Percentiles rank a stretch among this genome's conserved stretches.
Evolutionary conservation across 2,797 vertebrate genomes (phyloP).

Genomic region (Notoglanidium macrostoma): DNA sequence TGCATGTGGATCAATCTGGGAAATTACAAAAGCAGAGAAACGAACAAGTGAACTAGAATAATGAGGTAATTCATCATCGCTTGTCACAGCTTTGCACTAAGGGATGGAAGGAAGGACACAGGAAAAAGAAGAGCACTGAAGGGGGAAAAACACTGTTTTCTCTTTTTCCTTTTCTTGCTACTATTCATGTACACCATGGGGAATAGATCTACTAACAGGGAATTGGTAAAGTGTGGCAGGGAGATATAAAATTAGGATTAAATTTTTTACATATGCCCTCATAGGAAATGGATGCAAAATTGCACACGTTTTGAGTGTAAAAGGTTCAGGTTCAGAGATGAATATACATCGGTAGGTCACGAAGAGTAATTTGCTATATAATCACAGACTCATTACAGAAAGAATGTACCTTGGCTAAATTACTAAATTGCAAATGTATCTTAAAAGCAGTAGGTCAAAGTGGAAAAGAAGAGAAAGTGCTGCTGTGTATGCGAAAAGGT

Average conservation of each 20-base stretch:
- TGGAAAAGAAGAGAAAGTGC: not conserved
- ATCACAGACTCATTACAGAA: slow-evolving; percentile 7
- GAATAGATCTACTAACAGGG: slow-evolving; percentile 36
- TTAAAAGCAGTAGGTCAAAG: not conserved
- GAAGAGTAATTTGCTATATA: slow-evolving; percentile 9
- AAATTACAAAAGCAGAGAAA: slow-evolving; percentile 60
- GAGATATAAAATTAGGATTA: slow-evolving; percentile 1
- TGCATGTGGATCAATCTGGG: slow-evolving; percentile 59
- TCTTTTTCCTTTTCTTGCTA: slow-evolving; percentile 28
- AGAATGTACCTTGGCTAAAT: not conserved
- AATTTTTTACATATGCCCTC: slow-evolving; percentile 6
- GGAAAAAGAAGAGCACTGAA: slow-evolving; percentile 27
- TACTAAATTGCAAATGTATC: slow-evolving; percentile 3
- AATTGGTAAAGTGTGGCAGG: slow-evolving; percentile 21
- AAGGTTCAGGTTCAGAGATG: not conserved
- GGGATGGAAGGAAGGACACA: slow-evolving; percentile 47
- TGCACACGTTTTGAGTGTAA: not conserved
- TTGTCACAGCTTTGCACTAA: slow-evolving; percentile 56
- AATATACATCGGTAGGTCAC: not conserved
- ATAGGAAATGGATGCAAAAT: slow-evolving; percentile 4
- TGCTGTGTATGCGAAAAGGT: not conserved
- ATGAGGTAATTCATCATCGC: slow-evolving; percentile 65
- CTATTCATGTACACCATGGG: slow-evolving; percentile 42
- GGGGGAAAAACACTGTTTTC: slow-evolving; percentile 32
- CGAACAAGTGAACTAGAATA: slow-evolving; percentile 63